These are phyloP conservation scores for Cerceris ruficornis DNA, from an alignment of 2,888 invertebrate genomes.

Conservation along the genomic window DNA sequence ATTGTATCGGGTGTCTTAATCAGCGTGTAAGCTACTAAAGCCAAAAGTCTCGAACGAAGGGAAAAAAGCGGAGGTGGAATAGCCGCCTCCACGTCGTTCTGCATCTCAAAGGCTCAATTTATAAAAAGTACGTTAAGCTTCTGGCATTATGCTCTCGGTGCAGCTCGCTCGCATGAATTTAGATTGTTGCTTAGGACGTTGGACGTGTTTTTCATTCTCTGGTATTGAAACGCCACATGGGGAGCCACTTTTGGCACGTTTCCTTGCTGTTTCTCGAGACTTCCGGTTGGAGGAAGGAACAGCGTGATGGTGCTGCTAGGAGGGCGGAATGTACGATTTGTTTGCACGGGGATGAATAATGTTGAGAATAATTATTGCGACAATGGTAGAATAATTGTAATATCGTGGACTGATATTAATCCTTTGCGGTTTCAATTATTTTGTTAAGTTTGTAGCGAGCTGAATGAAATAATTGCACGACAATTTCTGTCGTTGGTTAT, in stretches of 20 bases:
- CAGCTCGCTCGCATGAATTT: slow-evolving; percentile 70
- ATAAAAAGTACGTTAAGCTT: slow-evolving; percentile 76
- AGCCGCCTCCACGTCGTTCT: slow-evolving; percentile 64
- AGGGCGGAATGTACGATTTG: no score
- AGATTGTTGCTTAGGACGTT: slow-evolving; percentile 63
- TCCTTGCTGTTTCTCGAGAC: not conserved
- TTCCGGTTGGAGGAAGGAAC: no score
- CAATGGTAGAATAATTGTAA: no score
- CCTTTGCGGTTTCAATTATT: no score
- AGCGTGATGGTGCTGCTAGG: no score
- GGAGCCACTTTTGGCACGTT: slow-evolving; percentile 7
- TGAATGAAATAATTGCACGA: no score
- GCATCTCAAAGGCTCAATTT: slow-evolving; percentile 81
- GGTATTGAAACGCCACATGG: slow-evolving; percentile 17
- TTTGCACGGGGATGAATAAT: no score
- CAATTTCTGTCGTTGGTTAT: no score
- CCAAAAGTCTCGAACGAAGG: slow-evolving; percentile 64
- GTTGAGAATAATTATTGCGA: no score
- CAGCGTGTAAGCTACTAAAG: slow-evolving; percentile 79
- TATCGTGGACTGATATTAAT: no score
- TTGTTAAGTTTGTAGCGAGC: no score
- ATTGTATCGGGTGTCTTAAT: slow-evolving; percentile 81
- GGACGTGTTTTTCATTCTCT: slow-evolving; percentile 35
- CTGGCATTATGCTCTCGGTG: slow-evolving; percentile 68
- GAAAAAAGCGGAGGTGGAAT: slow-evolving; percentile 28